These are phyloP conservation scores for Spermophilus dauricus DNA, from an alignment of 2,113 vertebrate species.

Conservation along the genomic window DNA sequence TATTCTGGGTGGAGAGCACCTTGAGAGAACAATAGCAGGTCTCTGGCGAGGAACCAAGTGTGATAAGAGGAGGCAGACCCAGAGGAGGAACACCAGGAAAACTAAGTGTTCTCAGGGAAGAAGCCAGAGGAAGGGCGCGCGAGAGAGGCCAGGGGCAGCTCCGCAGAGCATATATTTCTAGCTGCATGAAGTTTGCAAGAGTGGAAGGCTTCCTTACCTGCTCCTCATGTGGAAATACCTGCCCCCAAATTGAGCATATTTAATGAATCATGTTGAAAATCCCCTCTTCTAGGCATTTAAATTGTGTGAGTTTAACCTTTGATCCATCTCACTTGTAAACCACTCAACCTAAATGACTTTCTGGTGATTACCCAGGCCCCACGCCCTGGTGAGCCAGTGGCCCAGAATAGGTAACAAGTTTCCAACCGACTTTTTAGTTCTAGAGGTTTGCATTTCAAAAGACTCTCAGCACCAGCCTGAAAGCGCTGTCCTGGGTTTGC, in stretches of 20 bases:
- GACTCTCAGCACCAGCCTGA: not conserved
- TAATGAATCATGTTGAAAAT: constrained; percentile 54
- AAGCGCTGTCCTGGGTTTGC: not conserved
- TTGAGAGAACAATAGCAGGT: not conserved
- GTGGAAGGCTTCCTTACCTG: not conserved
- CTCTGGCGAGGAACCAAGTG: not conserved
- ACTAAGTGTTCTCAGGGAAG: not conserved
- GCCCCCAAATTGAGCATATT: not conserved
- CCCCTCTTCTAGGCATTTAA: constrained; percentile 36
- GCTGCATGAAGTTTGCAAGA: not conserved
- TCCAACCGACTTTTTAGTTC: not conserved
- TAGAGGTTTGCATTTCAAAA: constrained; percentile 68
- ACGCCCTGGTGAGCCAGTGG: not conserved
- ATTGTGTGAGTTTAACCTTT: constrained; percentile 66
- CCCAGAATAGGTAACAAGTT: constrained; percentile 57
- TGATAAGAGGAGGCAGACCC: not conserved
- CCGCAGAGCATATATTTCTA: not conserved
- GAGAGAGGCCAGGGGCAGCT: fast-evolving
- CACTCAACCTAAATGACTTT: constrained; percentile 50
- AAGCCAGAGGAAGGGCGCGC: not conserved
- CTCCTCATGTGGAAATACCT: not conserved
- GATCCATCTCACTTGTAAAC: constrained; percentile 48
- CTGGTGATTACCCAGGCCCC: not conserved
- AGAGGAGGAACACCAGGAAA: not conserved
- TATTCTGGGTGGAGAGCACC: not conserved